phyloP scores from a whole-genome alignment of 2,113 vertebrate genomes.

The Crotalus tigris region DNA sequence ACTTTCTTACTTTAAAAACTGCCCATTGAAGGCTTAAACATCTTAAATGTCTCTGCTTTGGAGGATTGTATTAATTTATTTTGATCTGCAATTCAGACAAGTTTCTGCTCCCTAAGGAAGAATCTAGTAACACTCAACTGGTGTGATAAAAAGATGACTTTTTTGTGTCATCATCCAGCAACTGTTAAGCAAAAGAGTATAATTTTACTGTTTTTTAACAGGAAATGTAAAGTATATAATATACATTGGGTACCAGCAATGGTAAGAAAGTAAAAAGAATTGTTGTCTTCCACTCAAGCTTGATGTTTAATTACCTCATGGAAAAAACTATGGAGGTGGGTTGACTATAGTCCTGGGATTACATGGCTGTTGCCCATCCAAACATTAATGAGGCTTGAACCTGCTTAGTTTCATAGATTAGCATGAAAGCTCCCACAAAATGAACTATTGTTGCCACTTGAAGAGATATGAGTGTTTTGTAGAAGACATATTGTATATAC shows the following conservation, averaged over 20 bases:
- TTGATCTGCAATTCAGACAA: slow-evolving; percentile 34
- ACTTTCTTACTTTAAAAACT: slow-evolving; percentile 44
- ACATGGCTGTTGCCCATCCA: background rate
- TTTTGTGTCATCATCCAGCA: background rate
- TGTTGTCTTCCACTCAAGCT: background rate
- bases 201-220: background rate
- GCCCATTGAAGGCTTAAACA: slow-evolving; percentile 39
- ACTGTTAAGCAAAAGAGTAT: background rate
- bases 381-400: background rate
- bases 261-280: background rate
- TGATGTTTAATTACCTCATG: background rate
- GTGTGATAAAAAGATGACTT: slow-evolving; percentile 9
- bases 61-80: slow-evolving; percentile 41
- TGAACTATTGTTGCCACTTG: background rate
- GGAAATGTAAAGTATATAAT: background rate
- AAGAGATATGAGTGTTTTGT: background rate
- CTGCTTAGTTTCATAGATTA: background rate
- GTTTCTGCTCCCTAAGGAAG: background rate
- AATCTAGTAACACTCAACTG: background rate
- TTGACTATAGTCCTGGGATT: background rate
- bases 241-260: background rate
- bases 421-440: background rate
- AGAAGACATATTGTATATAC: background rate
- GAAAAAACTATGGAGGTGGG: background rate
- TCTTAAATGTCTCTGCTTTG: slow-evolving; percentile 45